phyloP scores from a whole-genome alignment of 2,113 vertebrate species.

The Perca fluviatilis region DNA sequence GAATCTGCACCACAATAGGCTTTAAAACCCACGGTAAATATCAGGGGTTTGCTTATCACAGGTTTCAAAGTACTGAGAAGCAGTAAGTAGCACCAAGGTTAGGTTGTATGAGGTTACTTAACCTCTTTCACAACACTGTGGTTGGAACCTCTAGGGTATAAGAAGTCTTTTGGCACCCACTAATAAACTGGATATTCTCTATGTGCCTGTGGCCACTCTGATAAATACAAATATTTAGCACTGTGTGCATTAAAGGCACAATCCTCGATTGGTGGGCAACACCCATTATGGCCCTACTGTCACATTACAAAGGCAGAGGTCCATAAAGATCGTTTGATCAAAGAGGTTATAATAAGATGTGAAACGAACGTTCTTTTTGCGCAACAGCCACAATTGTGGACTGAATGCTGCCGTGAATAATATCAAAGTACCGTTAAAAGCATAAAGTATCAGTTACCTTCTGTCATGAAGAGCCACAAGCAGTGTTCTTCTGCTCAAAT shows the following conservation, averaged over 20 bases:
- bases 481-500: too few species aligned
- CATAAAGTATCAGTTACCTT: too few species aligned
- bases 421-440: too few species aligned
- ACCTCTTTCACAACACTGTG: slow-evolving; percentile 23
- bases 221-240: not conserved
- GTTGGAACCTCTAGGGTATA: not conserved
- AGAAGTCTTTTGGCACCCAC: not conserved
- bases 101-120: slow-evolving; percentile 20
- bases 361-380: too few species aligned
- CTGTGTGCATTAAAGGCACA: not conserved
- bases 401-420: too few species aligned
- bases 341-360: too few species aligned
- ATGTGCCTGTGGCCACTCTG: not conserved
- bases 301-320: not conserved
- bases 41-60: slow-evolving; percentile 18
- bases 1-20: not conserved
- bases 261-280: not conserved
- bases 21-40: slow-evolving; percentile 17
- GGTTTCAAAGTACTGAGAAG: not conserved
- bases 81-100: slow-evolving; percentile 23
- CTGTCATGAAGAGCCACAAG: too few species aligned
- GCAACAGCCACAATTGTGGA: too few species aligned
- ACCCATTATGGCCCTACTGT: not conserved
- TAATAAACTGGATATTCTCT: not conserved
- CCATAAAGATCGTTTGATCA: not conserved